Percentiles rank a stretch among this genome's conserved stretches.
phyloP scores from a whole-genome alignment of 1,140 invertebrate species.

The Eurosta solidaginis region DNA sequence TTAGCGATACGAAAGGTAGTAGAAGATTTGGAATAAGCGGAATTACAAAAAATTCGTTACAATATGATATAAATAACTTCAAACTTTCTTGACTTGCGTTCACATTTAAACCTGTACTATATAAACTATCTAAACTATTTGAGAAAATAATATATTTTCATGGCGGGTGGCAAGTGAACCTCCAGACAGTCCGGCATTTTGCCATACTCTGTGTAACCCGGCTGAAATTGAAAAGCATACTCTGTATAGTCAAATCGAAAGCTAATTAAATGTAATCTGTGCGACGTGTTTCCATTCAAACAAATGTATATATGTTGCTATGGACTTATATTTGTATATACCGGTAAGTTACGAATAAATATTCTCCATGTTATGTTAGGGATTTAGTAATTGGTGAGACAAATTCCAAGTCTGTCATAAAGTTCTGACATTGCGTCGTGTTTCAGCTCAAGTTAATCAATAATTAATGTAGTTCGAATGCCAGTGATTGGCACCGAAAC shows the following conservation, averaged over 20 bases:
- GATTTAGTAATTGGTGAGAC: slow-evolving; percentile 22
- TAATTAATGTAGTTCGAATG: slow-evolving; percentile 15
- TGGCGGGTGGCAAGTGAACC: neutral
- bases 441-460: slow-evolving; percentile 15
- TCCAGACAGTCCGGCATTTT: neutral
- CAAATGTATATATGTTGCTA: neutral
- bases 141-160: neutral
- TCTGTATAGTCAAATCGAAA: neutral
- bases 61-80: too few species aligned
- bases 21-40: too few species aligned
- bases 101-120: too few species aligned
- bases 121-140: neutral
- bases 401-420: slow-evolving; percentile 14
- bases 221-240: neutral
- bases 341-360: neutral
- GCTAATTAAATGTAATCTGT: slow-evolving; percentile 29
- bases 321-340: too few species aligned
- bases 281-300: slow-evolving; percentile 11
- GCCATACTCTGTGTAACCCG: neutral
- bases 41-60: too few species aligned
- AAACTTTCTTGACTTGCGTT: too few species aligned
- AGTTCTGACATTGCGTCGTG: neutral
- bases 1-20: too few species aligned
- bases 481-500: neutral
- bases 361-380: neutral